Evolutionary conservation across 2,113 vertebrate genomes (phyloP).

Genomic region (Marmota monax): DNA sequence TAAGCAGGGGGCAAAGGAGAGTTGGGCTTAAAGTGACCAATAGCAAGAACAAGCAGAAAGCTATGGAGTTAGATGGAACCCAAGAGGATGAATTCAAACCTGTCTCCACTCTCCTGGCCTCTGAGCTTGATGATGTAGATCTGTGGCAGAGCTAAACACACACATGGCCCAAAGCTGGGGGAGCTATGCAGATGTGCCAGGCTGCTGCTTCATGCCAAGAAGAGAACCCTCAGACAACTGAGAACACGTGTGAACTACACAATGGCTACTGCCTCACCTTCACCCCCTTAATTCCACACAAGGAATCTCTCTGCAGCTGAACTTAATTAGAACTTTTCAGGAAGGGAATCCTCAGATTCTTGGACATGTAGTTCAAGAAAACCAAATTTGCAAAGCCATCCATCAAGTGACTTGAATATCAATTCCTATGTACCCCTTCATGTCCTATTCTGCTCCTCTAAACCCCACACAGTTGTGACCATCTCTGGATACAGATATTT

Average conservation of each 20-base stretch:
- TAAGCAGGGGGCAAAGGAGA: not conserved
- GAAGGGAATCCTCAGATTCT: not conserved
- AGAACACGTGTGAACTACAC: not conserved
- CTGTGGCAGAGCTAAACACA: not conserved
- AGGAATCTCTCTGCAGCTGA: not conserved
- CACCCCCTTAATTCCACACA: not conserved
- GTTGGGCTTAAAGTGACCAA: not conserved
- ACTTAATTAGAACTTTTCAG: not conserved
- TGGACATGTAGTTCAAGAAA: not conserved
- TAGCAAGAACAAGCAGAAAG: not conserved
- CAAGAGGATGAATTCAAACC: not conserved
- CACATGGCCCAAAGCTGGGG: not conserved
- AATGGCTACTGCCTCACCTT: not conserved
- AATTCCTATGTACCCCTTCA: not conserved
- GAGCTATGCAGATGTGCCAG: not conserved
- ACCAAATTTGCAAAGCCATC: not conserved
- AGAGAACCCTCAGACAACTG: not conserved
- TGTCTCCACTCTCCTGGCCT: not conserved
- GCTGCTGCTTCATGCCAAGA: not conserved
- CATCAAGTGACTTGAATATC: not conserved
- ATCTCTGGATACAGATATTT: not conserved
- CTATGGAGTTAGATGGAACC: not conserved
- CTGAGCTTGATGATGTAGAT: not conserved
- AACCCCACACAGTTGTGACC: not conserved
- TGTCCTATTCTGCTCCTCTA: not conserved